phyloP scores from a whole-genome alignment of 2,113 vertebrate species.

The Noturus placidus region DNA sequence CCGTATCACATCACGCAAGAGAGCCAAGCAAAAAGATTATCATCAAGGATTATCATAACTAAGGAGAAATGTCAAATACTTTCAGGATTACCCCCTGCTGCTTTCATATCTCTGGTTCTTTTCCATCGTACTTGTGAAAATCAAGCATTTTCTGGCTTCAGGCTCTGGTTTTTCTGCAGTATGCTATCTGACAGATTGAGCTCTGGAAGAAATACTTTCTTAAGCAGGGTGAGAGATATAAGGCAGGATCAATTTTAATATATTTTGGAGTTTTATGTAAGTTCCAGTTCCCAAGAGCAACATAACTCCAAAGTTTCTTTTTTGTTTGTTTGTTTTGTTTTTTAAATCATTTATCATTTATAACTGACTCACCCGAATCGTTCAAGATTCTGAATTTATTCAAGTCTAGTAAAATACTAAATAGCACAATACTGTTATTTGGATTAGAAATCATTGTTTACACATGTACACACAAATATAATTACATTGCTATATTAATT shows the following conservation, averaged over 20 bases:
- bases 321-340: too few relatives aligned
- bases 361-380: neutral
- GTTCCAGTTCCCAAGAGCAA: neutral
- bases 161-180: neutral
- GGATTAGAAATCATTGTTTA: neutral
- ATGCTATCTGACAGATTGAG: neutral
- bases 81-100: neutral
- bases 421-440: neutral
- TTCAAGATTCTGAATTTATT: neutral
- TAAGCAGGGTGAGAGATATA: neutral
- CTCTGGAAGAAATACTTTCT: neutral
- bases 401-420: neutral
- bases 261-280: neutral
- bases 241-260: neutral
- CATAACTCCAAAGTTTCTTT: neutral
- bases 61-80: conserved; percentile 1
- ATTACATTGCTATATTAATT: neutral
- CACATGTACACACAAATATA: neutral
- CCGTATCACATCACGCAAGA: neutral
- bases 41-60: conserved; percentile 17
- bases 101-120: neutral
- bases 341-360: neutral
- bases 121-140: conserved; percentile 14
- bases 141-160: neutral
- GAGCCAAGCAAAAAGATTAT: neutral